Evolutionary conservation across 2,113 vertebrate genomes (phyloP), one percentile per base, ranked within the genome.

Genomic region (Pao palembangensis): DNA sequence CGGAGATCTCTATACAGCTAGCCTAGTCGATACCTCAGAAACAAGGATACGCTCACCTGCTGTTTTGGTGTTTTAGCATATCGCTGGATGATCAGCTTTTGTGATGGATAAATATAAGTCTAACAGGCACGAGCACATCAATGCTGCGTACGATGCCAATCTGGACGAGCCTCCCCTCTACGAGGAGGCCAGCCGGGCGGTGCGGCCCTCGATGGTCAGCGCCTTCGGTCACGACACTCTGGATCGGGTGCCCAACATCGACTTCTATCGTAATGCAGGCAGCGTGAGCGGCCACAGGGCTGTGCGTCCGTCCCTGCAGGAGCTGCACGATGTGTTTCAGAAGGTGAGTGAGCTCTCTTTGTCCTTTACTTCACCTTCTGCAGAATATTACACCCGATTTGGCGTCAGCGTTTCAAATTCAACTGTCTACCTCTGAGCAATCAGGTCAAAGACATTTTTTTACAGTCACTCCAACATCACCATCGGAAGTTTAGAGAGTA

Each of bases 181-280:
- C 2, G 91, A 96, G 73, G 93, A 96, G 77, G 78, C 66, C 76
- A 91, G 74, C 67, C 91, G 93, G 19, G 86, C 91, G 7, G 52
- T 88, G 0, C 75, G 93, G 17, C 91, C 91, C 55, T 92, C 94
- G 0, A 94, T 86, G 88, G 93, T 68, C 78, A 93, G 81, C 66
- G 93, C 94, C 16, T 98, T 98, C 56, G 95, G 97, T n/a, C 95
- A 98, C 69, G 93, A 96, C 77, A 99, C 97, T 2, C 42, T 97
- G 87, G 97, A 99, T 57, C 92, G 92, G 0, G 89, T 96, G 70
- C 97, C 97, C 43, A 92, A 92, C 80, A 95, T 98, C 8, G 93
- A 97, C 84, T 98, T 96, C 86, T 99, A 99, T 17, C 93, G 96
- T 46, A 99, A 99, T 44, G 91, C 93, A 0, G 94, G 94, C 80